Evolutionary conservation across 2,113 vertebrate genomes (phyloP).

Genomic region (Oceanites oceanicus): DNA sequence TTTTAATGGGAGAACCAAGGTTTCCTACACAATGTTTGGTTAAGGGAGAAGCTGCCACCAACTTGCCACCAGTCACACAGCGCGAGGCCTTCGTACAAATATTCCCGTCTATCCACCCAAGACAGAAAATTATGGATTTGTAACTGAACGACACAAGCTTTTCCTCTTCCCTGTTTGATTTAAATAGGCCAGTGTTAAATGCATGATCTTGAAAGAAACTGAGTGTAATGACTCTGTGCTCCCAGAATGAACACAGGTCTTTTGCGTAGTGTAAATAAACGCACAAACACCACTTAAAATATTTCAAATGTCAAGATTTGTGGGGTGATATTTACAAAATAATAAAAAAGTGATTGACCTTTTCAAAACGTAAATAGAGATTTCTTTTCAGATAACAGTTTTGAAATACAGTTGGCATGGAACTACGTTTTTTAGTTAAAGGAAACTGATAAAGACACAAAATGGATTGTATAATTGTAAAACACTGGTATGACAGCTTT

Average conservation of each 20-base stretch:
- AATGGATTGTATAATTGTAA: neutral
- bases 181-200: neutral
- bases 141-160: neutral
- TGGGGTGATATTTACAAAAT: neutral
- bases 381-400: neutral
- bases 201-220: neutral
- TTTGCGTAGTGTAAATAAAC: neutral
- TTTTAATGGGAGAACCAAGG: neutral
- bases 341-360: neutral
- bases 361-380: neutral
- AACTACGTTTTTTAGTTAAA: neutral
- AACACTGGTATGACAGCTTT: neutral
- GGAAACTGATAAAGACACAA: neutral
- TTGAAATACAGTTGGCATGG: neutral
- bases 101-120: fast-evolving
- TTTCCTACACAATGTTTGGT: fast-evolving
- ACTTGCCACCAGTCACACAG: fast-evolving
- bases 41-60: neutral
- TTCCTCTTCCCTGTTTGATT: neutral
- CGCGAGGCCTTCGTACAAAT: fast-evolving
- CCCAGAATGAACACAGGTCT: neutral
- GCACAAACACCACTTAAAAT: neutral
- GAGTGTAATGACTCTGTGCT: neutral
- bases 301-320: neutral
- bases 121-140: neutral